phyloP scores from a whole-genome alignment of 2,888 invertebrate genomes.

The Cabera pusaria region DNA sequence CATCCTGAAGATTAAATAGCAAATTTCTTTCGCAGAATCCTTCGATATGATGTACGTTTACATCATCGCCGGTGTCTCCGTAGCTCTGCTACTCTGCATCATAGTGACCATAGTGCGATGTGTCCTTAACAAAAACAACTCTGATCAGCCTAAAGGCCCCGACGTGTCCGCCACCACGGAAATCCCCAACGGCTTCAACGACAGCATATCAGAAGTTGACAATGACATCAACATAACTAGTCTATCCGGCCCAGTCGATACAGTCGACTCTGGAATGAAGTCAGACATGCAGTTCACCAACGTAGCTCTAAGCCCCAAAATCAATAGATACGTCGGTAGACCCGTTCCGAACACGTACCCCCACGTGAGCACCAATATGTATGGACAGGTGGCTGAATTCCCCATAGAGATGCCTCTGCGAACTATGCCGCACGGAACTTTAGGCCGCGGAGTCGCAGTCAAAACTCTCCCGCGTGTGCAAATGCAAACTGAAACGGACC shows the following conservation, averaged over 20 bases:
- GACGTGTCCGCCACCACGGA: constrained; percentile 89
- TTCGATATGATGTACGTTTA: constrained; percentile 92
- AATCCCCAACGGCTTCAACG: constrained; percentile 91
- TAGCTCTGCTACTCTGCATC: constrained; percentile 88
- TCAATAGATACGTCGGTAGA: constrained; percentile 75
- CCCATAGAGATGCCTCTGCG: constrained; percentile 80
- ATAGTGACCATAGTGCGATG: constrained; percentile 88
- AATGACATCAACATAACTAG: constrained; percentile 90
- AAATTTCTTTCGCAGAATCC: constrained; percentile 83
- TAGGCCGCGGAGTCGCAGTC: constrained; percentile 74
- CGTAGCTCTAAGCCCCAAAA: constrained; percentile 73
- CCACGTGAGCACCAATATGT: constrained; percentile 78
- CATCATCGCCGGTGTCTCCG: constrained; percentile 89
- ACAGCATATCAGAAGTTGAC: constrained; percentile 93
- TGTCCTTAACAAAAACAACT: constrained; percentile 85
- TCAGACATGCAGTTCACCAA: constrained; percentile 75
- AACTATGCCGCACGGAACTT: constrained; percentile 75
- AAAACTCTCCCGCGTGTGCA: constrained; percentile 74
- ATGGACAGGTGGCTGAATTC: constrained; percentile 78
- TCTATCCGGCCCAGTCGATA: constrained; percentile 84
- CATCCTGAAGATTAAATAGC: too few species aligned
- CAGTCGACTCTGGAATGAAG: constrained; percentile 69
- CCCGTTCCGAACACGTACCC: constrained; percentile 78
- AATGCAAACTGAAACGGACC: constrained; percentile 77
- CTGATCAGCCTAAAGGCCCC: constrained; percentile 86